A percentile compares a stretch with the other conserved stretches of the same genome.
phyloP scores from a whole-genome alignment of 2,113 vertebrate species.

The Sphyrna mokarran region DNA sequence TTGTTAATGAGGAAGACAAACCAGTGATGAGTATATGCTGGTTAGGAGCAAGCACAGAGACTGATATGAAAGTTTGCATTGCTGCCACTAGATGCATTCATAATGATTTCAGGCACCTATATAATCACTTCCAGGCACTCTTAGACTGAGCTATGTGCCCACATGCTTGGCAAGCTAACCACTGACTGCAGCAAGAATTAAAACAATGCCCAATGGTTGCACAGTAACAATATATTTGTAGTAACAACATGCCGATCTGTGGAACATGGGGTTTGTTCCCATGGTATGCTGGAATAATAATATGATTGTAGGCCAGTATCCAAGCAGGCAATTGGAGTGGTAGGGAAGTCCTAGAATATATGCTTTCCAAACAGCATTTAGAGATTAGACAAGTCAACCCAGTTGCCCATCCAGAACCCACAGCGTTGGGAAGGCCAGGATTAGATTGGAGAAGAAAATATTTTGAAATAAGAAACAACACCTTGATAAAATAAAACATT shows the following conservation, averaged over 20 bases:
- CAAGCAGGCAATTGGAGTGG: not conserved
- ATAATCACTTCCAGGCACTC: conserved; percentile 8
- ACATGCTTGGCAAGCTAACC: not conserved
- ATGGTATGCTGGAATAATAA: too few species aligned
- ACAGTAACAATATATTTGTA: not conserved
- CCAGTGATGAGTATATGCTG: not conserved
- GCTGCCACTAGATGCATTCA: not conserved
- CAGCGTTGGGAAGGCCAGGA: not conserved
- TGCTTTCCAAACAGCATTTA: not conserved
- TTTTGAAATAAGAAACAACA: not conserved
- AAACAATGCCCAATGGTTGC: not conserved
- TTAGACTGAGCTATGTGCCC: not conserved
- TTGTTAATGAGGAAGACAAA: not conserved
- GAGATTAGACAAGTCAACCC: not conserved
- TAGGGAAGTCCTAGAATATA: too few species aligned
- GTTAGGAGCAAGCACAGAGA: not conserved
- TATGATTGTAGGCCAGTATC: not conserved
- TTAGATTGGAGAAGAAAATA: not conserved
- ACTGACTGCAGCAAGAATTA: not conserved
- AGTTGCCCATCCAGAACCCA: not conserved
- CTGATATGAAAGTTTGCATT: not conserved
- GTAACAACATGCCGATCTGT: not conserved
- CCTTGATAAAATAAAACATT: not conserved
- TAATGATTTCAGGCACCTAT: not conserved
- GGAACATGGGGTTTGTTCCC: not conserved